phyloP scores from a whole-genome alignment of 2,113 vertebrate genomes.

The Nymphicus hollandicus region DNA sequence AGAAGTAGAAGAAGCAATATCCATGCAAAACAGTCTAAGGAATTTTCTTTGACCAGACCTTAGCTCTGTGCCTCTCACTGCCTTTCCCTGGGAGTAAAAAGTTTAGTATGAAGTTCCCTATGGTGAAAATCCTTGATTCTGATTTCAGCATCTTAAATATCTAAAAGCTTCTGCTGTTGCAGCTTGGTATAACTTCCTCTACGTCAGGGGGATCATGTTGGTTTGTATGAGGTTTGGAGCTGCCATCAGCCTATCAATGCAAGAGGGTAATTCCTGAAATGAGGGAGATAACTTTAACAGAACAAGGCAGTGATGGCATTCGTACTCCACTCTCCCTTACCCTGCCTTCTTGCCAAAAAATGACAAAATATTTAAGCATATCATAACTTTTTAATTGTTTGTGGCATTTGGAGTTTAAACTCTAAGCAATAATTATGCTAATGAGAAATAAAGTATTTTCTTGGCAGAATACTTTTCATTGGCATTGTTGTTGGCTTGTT shows the following conservation, averaged over 20 bases:
- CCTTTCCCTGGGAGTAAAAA: not conserved
- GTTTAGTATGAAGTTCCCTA: not conserved
- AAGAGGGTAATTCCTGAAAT: not conserved
- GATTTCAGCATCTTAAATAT: not conserved
- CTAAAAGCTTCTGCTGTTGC: not conserved
- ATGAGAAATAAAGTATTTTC: slow-evolving; percentile 50
- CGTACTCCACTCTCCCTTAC: not conserved
- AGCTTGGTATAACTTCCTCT: not conserved
- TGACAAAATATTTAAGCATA: slow-evolving; percentile 38
- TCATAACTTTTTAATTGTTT: slow-evolving; percentile 21
- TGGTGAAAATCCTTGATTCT: not conserved
- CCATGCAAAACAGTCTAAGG: not conserved
- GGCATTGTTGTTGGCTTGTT: slow-evolving; percentile 47
- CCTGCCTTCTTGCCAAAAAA: not conserved
- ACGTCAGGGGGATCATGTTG: fast-evolving
- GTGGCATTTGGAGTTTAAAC: slow-evolving; percentile 18
- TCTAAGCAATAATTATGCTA: slow-evolving; percentile 56
- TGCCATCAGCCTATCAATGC: not conserved
- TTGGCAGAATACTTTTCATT: slow-evolving; percentile 25
- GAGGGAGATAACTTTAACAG: not conserved
- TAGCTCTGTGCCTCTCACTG: not conserved
- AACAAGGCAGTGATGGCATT: not conserved
- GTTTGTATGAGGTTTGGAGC: not conserved
- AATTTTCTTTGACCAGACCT: not conserved
- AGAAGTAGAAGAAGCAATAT: not conserved